Conservation (phyloP, 2,888 invertebrate species). For the Timema cristinae region DNA sequence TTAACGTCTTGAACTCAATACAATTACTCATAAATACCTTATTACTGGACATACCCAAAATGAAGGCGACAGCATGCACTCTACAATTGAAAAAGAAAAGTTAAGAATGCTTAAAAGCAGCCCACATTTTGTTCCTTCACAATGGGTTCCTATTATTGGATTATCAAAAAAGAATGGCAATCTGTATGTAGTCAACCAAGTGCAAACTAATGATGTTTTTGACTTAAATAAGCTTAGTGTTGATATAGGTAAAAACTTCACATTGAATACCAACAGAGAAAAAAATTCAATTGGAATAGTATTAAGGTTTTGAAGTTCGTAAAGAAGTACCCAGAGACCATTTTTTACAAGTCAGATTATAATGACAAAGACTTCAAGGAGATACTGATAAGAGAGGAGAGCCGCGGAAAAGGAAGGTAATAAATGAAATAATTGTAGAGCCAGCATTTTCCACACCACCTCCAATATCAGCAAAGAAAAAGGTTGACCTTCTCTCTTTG, state of each 20-base stretch:
- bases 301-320: conserved; percentile 8
- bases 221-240: too few relatives aligned
- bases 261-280: too few relatives aligned
- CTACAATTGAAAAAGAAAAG: too few relatives aligned
- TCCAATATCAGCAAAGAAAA: conserved; percentile 12
- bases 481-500: conserved; percentile 5
- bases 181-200: conserved; percentile 8
- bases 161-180: background rate
- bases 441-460: conserved; percentile 2
- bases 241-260: too few relatives aligned
- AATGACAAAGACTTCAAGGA: conserved; percentile 2
- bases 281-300: too few relatives aligned
- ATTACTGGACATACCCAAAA: too few relatives aligned
- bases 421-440: too few relatives aligned
- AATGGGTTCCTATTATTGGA: background rate
- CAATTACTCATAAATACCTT: too few relatives aligned
- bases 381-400: background rate
- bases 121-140: conserved; percentile 9
- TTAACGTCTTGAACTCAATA: too few relatives aligned
- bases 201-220: conserved; percentile 5
- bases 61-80: too few relatives aligned
- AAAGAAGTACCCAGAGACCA: conserved; percentile 13
- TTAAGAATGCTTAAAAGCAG: too few relatives aligned
- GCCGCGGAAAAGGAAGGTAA: too few relatives aligned
- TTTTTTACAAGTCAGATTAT: background rate